Percentiles rank a stretch among this genome's conserved stretches.
Conservation (phyloP, 2,113 vertebrate species). For the Glaucomys volans region DNA sequence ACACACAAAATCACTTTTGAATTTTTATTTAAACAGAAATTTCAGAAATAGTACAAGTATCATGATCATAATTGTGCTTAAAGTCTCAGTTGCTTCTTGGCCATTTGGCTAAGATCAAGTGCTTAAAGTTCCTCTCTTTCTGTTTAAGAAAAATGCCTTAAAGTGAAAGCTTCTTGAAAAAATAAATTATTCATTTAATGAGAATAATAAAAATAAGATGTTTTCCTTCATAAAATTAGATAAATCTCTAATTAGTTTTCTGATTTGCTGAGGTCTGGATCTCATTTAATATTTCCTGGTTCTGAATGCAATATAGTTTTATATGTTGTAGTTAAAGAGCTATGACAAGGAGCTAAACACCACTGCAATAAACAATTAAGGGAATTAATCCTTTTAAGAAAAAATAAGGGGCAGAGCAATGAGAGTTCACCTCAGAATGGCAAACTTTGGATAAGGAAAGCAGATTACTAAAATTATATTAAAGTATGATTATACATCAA, state of each 20-base stretch:
- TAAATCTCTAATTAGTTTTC: slow-evolving; percentile 69
- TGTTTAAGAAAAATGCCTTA: slow-evolving; percentile 10
- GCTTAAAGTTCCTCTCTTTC: not conserved
- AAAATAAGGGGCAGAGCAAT: not conserved
- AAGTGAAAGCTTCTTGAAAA: slow-evolving; percentile 57
- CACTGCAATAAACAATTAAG: slow-evolving; percentile 50
- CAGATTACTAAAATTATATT: slow-evolving; percentile 54
- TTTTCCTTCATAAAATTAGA: slow-evolving; percentile 68
- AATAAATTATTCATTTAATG: slow-evolving; percentile 65
- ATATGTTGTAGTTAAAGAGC: slow-evolving; percentile 54
- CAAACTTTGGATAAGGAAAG: slow-evolving; percentile 47
- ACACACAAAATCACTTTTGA: not conserved
- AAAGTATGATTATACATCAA: slow-evolving; percentile 20
- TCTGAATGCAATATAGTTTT: slow-evolving; percentile 65
- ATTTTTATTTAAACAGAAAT: slow-evolving; percentile 53
- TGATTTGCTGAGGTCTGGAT: slow-evolving; percentile 67
- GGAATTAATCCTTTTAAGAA: slow-evolving; percentile 64
- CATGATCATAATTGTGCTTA: slow-evolving; percentile 4
- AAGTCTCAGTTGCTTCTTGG: not conserved
- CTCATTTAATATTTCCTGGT: slow-evolving; percentile 69
- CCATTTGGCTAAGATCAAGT: no score
- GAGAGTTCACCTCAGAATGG: slow-evolving; percentile 56
- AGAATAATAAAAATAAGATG: slow-evolving; percentile 72
- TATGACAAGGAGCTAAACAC: slow-evolving; percentile 59
- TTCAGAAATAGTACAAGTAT: slow-evolving; percentile 28